Evolutionary conservation across 2,797 vertebrate species (phyloP).

Genomic region (Syndactyla subalaris): DNA sequence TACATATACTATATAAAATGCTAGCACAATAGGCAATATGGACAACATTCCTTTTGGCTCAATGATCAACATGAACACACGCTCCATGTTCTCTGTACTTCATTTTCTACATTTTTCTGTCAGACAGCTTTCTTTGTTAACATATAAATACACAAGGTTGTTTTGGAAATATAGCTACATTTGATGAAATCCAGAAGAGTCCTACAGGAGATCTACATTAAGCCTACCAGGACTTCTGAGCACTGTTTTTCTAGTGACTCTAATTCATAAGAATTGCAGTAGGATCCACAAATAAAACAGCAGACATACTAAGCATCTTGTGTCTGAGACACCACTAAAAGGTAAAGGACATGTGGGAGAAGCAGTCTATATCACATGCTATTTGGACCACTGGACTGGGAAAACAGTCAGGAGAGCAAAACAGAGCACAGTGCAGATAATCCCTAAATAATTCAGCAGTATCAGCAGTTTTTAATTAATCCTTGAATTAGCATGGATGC

Average conservation of each 20-base stretch:
- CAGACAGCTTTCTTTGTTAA: background rate
- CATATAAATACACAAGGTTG: background rate
- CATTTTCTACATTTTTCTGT: background rate
- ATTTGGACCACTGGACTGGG: background rate
- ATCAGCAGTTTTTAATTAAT: background rate
- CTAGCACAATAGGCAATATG: background rate
- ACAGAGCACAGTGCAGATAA: background rate
- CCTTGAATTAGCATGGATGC: background rate
- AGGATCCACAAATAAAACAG: background rate
- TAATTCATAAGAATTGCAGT: background rate
- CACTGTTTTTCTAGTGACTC: background rate
- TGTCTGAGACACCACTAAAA: background rate
- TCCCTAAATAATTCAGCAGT: background rate
- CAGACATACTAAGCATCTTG: background rate
- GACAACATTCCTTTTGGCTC: background rate
- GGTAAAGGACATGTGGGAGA: background rate
- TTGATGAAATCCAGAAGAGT: background rate
- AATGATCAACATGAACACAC: background rate
- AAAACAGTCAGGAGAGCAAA: background rate
- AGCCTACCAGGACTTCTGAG: background rate
- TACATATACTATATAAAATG: background rate
- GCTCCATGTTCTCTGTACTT: background rate
- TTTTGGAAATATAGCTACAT: background rate
- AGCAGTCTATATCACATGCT: background rate
- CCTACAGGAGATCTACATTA: background rate